These are phyloP conservation scores for Sinocyclocheilus grahami DNA, from an alignment of 2,113 vertebrate genomes.

Conservation along the genomic window DNA sequence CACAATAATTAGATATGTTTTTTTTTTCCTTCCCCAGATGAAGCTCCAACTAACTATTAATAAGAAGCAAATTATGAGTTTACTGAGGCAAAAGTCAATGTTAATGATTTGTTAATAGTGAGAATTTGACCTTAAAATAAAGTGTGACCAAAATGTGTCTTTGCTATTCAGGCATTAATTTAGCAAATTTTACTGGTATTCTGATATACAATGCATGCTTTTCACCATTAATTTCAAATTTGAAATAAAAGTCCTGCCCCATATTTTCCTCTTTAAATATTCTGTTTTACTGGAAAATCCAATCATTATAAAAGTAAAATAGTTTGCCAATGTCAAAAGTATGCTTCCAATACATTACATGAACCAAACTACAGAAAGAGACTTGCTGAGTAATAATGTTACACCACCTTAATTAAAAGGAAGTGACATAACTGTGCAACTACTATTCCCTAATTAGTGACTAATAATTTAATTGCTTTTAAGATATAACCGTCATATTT, in stretches of 20 bases:
- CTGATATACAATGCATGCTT: background rate
- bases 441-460: background rate
- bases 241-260: background rate
- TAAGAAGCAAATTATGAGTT: no score
- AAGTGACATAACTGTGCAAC: constrained; percentile 18
- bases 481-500: background rate
- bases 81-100: no score
- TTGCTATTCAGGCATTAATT: background rate
- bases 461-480: constrained; percentile 13
- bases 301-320: background rate
- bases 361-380: background rate
- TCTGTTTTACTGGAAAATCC: background rate
- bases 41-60: no score
- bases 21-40: no score
- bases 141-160: no score
- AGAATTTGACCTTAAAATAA: no score
- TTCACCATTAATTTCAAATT: background rate
- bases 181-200: background rate
- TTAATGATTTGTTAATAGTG: no score
- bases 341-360: background rate
- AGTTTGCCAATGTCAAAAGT: background rate
- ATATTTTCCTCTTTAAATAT: background rate
- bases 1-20: no score
- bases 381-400: background rate
- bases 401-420: constrained; percentile 28